phyloP scores from a whole-genome alignment of 2,113 vertebrate species.

The Clupea harengus region DNA sequence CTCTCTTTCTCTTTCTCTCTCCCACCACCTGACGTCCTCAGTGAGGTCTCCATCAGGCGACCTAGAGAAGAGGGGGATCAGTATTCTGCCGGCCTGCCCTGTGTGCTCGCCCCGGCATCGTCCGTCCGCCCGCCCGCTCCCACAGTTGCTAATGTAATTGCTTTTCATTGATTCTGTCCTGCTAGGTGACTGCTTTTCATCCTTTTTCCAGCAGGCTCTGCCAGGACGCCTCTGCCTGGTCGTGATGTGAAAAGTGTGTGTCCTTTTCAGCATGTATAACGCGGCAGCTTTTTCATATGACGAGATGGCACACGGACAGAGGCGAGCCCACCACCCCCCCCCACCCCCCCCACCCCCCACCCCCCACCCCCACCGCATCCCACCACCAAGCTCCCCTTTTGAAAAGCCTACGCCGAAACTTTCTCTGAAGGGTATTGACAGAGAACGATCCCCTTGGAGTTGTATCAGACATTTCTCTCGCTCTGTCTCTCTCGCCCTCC shows the following conservation, averaged over 20 bases:
- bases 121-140: constrained; percentile 39
- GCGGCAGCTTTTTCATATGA: constrained; percentile 42
- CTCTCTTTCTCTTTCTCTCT: neutral
- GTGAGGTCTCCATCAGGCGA: constrained; percentile 10
- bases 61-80: constrained; percentile 34
- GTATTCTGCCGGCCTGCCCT: constrained; percentile 28
- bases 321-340: constrained; percentile 18
- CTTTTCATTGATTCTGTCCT: constrained; percentile 75
- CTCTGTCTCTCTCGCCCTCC: neutral
- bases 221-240: constrained; percentile 49
- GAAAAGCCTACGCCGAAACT: constrained; percentile 37
- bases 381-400: neutral
- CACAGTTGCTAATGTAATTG: constrained; percentile 65
- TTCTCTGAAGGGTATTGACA: constrained; percentile 25
- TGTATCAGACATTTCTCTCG: constrained; percentile 18
- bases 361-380: neutral
- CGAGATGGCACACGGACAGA: constrained; percentile 41
- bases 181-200: constrained; percentile 67
- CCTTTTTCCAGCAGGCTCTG: constrained; percentile 58
- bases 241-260: constrained; percentile 56
- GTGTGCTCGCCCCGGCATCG: constrained; percentile 42
- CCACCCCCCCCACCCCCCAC: neutral
- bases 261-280: constrained; percentile 57
- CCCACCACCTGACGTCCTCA: neutral
- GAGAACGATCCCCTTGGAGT: constrained; percentile 12